phyloP scores from a whole-genome alignment of 2,888 invertebrate species.

The Cephus sareptanus region DNA sequence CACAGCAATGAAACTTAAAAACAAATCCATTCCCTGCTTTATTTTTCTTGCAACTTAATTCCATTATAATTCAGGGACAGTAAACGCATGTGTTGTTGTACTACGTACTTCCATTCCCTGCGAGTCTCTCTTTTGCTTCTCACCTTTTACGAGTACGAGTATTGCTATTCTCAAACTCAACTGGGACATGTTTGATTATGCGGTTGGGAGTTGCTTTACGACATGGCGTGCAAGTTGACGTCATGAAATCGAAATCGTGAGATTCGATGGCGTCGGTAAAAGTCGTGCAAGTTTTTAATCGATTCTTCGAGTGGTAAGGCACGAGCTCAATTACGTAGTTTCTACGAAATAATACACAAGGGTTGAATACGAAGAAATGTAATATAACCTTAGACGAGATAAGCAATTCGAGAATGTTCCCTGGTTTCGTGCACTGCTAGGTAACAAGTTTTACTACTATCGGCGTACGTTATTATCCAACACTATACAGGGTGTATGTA shows the following conservation, averaged over 20 bases:
- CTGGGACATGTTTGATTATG: background rate
- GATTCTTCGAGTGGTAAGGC: background rate
- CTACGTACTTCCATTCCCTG: background rate
- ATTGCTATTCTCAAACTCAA: background rate
- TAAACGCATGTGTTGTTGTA: too few relatives aligned
- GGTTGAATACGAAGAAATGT: background rate
- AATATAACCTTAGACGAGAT: background rate
- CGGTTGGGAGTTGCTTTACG: background rate
- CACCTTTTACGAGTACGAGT: background rate
- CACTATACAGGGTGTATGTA: background rate
- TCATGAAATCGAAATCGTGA: background rate
- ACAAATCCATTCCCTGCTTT: background rate
- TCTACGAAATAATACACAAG: background rate
- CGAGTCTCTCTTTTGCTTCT: background rate
- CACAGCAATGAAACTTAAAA: background rate
- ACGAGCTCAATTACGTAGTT: background rate
- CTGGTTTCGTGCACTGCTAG: background rate
- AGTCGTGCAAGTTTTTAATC: background rate
- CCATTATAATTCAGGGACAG: too few relatives aligned
- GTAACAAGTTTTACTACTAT: background rate
- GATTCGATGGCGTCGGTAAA: background rate
- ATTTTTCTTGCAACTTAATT: too few relatives aligned
- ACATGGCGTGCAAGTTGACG: background rate
- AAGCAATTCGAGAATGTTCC: background rate
- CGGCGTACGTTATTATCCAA: background rate